Base-by-base conservation (phyloP, 2,113 vertebrate species). In the Willisornis vidua region DNA sequence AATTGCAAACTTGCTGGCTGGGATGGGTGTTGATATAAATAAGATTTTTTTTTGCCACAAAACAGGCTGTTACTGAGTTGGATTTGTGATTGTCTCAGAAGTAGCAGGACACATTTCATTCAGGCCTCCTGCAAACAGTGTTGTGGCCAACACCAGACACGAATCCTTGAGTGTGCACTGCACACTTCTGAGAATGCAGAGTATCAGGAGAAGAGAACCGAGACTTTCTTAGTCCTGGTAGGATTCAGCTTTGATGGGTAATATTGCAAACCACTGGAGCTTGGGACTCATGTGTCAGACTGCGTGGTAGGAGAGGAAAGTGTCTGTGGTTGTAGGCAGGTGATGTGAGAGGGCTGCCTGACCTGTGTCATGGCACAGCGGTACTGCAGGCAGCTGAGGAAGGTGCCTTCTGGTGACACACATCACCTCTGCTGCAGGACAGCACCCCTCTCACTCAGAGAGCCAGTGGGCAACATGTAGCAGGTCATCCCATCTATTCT, bases 231-330 rank as follows among this genome's bases (percentile, higher is more conserved):
- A 80, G 74, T 25, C 39, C 71, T 58, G 71, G 16, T 61, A 82
- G 66, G 77, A 87, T 39, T 63, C 3, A 0, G 39, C 74, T 95
- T 87, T 91, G 54, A 67, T 87, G 90, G 87, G 83, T 94, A 91
- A 35, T 73, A 29, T 95, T 96, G 76, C 94, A 95, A 58, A 66
- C 28, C 74, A 37, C 71, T 93, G 87, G 79, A 91, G 78, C 78
- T 75, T 26, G 58, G 29, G 71, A 49, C 74, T 96, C 78, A 20
- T 48, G 19, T 96, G 49, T 96, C 90, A 85, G 62, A 45, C 62
- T 79, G 35, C 1, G 1, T 5, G 1, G 67, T 4, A 80, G 83
- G 52, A 85, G 71, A 88, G 82, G 62, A 89, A 54, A 77, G 80
- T 39, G n/a, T 52, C 59, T 70, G 45, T 84, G 72, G n/a, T 87